Conservation (phyloP, 2,113 vertebrate genomes). For the Albula glossodonta region DNA sequence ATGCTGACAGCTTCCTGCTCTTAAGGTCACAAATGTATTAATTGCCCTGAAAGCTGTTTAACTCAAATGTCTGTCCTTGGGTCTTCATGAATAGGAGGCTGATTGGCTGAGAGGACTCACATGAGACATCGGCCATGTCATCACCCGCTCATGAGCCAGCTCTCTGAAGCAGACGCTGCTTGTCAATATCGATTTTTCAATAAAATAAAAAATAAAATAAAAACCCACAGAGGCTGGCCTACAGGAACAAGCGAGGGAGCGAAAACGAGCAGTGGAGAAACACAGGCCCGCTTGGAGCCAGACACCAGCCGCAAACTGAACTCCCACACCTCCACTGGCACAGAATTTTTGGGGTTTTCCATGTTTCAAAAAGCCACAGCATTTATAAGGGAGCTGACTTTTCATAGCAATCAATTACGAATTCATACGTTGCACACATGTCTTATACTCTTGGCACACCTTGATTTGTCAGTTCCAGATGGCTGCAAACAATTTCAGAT, state of each 20-base stretch:
- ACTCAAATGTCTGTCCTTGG: background rate
- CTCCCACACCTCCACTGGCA: background rate
- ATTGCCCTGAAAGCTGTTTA: background rate
- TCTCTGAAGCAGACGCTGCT: background rate
- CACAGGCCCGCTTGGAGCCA: background rate
- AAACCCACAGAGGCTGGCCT: too few species aligned
- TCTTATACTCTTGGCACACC: background rate
- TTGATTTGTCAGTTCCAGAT: background rate
- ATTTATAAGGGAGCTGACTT: background rate
- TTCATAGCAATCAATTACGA: background rate
- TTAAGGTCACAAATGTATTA: background rate
- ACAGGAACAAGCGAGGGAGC: too few species aligned
- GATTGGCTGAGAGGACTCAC: background rate
- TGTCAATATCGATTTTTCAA: background rate
- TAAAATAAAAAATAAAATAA: too few species aligned
- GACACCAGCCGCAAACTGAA: background rate
- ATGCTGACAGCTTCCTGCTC: background rate
- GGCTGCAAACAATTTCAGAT: background rate
- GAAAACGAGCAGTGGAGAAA: background rate
- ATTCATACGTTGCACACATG: background rate
- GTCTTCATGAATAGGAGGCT: background rate
- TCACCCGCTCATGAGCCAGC: background rate
- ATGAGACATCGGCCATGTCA: background rate
- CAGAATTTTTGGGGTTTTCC: too few species aligned
- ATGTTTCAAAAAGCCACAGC: background rate